Percentiles rank a stretch among this genome's conserved stretches.
These are phyloP conservation scores for Diarsia mendica DNA, from an alignment of 2,888 invertebrate genomes.

Conservation along the genomic window DNA sequence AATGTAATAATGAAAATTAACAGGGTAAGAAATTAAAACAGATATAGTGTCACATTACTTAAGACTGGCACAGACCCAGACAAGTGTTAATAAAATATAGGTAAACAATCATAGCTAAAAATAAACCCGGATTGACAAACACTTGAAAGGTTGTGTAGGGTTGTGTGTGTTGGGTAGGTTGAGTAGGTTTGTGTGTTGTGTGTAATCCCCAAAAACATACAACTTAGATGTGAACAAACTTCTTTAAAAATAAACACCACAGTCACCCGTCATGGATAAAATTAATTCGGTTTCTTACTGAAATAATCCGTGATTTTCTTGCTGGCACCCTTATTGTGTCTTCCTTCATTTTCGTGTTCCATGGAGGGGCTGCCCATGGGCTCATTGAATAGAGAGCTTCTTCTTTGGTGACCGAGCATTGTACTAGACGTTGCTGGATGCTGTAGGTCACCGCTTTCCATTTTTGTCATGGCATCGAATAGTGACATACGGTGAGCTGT, in stretches of 20 bases:
- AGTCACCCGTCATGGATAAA: neutral
- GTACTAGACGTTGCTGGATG: constrained; percentile 72
- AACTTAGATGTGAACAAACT: neutral
- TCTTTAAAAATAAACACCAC: constrained; percentile 20
- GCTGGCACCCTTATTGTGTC: constrained; percentile 79
- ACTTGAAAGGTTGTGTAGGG: neutral
- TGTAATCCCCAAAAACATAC: neutral
- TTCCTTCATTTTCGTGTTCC: constrained; percentile 70
- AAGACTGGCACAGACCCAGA: too few species aligned
- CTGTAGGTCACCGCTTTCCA: constrained; percentile 46
- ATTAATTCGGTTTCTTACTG: constrained; percentile 78
- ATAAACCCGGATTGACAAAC: neutral
- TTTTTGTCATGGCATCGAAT: constrained; percentile 58
- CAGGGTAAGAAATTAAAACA: too few species aligned
- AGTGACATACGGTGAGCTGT: constrained; percentile 39
- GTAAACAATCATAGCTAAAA: neutral
- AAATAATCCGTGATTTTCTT: constrained; percentile 87
- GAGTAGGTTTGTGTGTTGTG: too few species aligned
- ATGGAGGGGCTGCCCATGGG: constrained; percentile 45
- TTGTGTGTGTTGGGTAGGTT: neutral
- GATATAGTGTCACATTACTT: too few species aligned
- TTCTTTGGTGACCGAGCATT: constrained; percentile 64
- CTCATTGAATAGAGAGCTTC: constrained; percentile 37
- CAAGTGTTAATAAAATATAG: neutral
- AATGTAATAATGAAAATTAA: too few species aligned